Conservation (phyloP, 2,797 vertebrate genomes). For the Pantherophis vulpinus region DNA sequence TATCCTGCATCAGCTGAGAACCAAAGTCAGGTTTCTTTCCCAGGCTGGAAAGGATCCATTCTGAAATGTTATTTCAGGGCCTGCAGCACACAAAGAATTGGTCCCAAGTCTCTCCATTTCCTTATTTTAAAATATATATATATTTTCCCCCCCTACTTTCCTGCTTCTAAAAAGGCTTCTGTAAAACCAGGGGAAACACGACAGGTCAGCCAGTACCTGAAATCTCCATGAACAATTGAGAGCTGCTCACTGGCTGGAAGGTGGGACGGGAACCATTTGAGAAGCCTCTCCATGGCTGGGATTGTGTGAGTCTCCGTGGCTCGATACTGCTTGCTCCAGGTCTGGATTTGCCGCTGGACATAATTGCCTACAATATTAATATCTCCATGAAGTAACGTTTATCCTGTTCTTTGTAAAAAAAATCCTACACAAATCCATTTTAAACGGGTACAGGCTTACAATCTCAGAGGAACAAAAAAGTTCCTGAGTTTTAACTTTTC, state of each 20-base stretch:
- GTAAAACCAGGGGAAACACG: not conserved
- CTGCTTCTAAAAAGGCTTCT: not conserved
- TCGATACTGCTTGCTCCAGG: slow-evolving; percentile 75
- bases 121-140: not conserved
- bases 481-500: not conserved
- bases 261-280: slow-evolving; percentile 78
- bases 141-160: not conserved
- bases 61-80: not conserved
- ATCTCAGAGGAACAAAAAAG: too few species aligned
- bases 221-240: slow-evolving; percentile 77
- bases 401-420: not conserved
- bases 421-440: not conserved
- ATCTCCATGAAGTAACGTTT: not conserved
- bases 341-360: slow-evolving; percentile 70
- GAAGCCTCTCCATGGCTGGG: slow-evolving; percentile 78
- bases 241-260: slow-evolving; percentile 69
- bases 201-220: slow-evolving; percentile 69
- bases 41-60: not conserved
- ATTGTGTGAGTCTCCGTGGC: slow-evolving; percentile 66
- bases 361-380: slow-evolving; percentile 64
- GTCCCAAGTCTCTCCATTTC: not conserved
- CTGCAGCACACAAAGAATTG: not conserved
- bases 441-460: not conserved
- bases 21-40: not conserved
- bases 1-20: not conserved